Conservation (phyloP, 2,888 invertebrate genomes). For the Pasiphila rectangulata region DNA sequence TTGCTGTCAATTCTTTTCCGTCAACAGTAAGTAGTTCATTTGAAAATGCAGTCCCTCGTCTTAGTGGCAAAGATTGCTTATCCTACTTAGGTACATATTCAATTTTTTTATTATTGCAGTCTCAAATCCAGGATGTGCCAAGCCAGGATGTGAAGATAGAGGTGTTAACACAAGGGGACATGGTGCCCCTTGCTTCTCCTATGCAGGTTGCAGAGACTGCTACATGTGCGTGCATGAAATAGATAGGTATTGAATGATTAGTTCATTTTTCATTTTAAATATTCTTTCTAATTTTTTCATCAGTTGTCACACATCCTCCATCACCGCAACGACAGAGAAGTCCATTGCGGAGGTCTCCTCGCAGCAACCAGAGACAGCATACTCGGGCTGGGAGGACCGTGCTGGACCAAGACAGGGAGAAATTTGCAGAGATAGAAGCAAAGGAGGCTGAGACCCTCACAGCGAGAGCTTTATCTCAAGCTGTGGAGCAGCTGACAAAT, state of each 20-base stretch:
- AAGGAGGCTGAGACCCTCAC: background rate
- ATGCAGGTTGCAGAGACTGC: no score
- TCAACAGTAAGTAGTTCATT: background rate
- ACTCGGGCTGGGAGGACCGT: conserved; percentile 1
- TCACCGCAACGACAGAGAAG: background rate
- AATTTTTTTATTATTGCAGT: background rate
- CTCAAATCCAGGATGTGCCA: background rate
- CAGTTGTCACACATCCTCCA: background rate
- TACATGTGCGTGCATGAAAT: no score
- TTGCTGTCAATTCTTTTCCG: no score
- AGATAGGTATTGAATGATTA: no score
- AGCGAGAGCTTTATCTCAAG: no score
- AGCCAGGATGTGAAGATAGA: background rate
- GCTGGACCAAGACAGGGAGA: background rate
- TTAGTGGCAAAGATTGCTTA: background rate
- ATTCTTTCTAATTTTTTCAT: no score
- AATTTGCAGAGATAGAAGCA: background rate
- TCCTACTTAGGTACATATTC: background rate
- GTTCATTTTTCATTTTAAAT: no score
- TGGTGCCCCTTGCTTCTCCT: background rate
- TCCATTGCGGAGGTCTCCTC: background rate
- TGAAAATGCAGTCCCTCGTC: background rate
- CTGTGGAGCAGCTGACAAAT: no score
- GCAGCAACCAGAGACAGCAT: background rate
- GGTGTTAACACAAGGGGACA: background rate